Conservation (phyloP, 2,113 vertebrate genomes). For the Nesospiza acunhae region DNA sequence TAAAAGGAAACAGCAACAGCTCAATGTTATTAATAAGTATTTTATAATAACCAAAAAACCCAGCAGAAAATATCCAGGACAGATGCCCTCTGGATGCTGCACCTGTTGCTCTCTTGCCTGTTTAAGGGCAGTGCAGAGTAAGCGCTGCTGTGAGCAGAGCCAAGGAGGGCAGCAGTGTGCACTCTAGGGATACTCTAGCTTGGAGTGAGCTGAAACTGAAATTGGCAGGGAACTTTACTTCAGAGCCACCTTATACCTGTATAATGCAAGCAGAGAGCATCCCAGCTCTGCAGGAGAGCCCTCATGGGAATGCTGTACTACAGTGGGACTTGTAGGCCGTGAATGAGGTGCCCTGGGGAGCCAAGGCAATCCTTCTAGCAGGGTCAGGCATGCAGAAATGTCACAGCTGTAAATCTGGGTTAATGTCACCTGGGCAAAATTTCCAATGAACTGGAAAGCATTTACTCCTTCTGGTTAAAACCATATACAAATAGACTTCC, state of each 20-base stretch:
- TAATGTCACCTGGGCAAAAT: constrained; percentile 22
- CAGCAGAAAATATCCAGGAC: constrained; percentile 8
- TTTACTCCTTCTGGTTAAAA: constrained; percentile 35
- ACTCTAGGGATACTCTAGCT: background rate
- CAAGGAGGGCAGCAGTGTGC: background rate
- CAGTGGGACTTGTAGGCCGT: background rate
- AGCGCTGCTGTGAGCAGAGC: background rate
- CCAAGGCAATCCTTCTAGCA: background rate
- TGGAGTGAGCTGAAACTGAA: background rate
- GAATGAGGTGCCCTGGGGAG: background rate
- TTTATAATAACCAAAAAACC: constrained; percentile 2
- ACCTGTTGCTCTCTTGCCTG: constrained; percentile 49
- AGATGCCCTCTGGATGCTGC: constrained; percentile 21
- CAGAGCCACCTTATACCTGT: background rate
- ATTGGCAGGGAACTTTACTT: background rate
- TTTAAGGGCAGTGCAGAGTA: constrained; percentile 31
- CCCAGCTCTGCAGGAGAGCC: background rate
- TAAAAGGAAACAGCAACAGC: background rate
- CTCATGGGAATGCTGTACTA: background rate
- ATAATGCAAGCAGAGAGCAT: background rate
- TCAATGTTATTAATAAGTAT: constrained; percentile 31
- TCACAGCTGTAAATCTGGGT: constrained; percentile 24
- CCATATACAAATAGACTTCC: constrained; percentile 40
- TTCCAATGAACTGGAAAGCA: constrained; percentile 26
- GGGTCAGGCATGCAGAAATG: background rate